A percentile compares a stretch with the other conserved stretches of the same genome.
These are phyloP conservation scores for Oreochromis grahami DNA, from an alignment of 2,797 vertebrate species.

Conservation along the genomic window DNA sequence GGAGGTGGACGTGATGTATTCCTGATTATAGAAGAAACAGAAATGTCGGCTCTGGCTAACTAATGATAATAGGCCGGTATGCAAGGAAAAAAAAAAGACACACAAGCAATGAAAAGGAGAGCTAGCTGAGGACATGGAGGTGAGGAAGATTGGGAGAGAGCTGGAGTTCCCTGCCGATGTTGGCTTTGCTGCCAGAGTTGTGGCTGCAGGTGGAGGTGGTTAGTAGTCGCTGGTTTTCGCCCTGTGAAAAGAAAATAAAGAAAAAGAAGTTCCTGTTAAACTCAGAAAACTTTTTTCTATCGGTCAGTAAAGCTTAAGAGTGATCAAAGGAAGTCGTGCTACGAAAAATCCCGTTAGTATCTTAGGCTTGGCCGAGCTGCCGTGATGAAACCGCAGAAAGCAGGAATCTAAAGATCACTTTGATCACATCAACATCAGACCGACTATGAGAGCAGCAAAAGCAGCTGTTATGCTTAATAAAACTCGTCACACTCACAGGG, in stretches of 20 bases:
- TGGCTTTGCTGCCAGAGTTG: conserved; percentile 45
- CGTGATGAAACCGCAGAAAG: neutral
- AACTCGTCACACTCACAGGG: neutral
- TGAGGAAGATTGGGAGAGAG: conserved; percentile 38
- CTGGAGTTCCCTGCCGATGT: conserved; percentile 70
- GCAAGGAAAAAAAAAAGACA: fast-evolving
- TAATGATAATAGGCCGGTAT: neutral
- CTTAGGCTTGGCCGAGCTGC: neutral
- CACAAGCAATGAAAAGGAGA: neutral
- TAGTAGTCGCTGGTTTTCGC: conserved; percentile 75
- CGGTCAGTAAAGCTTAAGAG: neutral
- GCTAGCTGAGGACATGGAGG: neutral
- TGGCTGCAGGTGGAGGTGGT: conserved; percentile 27
- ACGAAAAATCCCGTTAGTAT: neutral
- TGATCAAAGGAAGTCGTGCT: conserved; percentile 14
- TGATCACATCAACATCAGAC: neutral
- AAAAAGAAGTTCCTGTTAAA: neutral
- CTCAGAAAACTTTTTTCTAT: neutral
- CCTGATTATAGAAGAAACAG: neutral
- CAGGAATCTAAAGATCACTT: neutral
- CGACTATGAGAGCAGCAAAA: conserved; percentile 12
- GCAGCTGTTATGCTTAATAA: conserved; percentile 17
- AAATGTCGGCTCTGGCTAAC: neutral
- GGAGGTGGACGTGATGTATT: neutral
- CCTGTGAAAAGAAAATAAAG: conserved; percentile 47